A percentile compares a stretch with the other conserved stretches of the same genome.
Conservation (phyloP, 2,113 vertebrate species). For the Burhinus oedicnemus region DNA sequence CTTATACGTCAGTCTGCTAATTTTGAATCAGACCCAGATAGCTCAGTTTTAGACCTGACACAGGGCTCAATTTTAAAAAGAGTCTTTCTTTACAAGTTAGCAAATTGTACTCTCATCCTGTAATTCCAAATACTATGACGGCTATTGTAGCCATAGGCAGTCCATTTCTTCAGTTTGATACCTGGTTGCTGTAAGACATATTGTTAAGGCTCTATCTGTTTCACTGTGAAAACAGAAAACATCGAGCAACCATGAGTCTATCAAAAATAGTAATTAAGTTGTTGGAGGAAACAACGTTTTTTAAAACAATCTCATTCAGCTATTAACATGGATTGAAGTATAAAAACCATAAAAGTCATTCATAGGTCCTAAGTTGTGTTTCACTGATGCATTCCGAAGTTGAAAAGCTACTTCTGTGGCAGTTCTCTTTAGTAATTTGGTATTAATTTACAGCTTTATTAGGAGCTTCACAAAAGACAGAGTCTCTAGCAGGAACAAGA, state of each 20-base stretch:
- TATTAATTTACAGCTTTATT: neutral
- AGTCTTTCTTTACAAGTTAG: neutral
- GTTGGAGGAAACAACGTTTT: neutral
- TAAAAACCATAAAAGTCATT: neutral
- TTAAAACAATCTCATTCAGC: neutral
- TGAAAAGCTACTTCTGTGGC: neutral
- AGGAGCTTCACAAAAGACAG: neutral
- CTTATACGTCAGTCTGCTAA: rapidly evolving
- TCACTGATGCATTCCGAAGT: neutral
- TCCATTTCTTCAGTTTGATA: neutral
- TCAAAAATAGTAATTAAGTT: neutral
- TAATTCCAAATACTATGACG: neutral
- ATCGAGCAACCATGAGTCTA: neutral
- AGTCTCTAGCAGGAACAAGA: neutral
- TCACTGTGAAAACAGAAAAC: neutral
- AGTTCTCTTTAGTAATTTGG: neutral
- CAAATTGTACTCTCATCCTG: neutral
- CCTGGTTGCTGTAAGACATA: neutral
- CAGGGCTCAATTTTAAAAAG: neutral
- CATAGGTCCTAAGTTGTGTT: neutral
- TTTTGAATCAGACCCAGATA: neutral
- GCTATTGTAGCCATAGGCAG: neutral
- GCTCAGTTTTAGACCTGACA: neutral
- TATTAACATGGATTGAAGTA: neutral
- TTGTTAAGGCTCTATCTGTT: neutral